Base-by-base conservation (phyloP, 2,888 invertebrate species). In the Iphiclides podalirius region DNA sequence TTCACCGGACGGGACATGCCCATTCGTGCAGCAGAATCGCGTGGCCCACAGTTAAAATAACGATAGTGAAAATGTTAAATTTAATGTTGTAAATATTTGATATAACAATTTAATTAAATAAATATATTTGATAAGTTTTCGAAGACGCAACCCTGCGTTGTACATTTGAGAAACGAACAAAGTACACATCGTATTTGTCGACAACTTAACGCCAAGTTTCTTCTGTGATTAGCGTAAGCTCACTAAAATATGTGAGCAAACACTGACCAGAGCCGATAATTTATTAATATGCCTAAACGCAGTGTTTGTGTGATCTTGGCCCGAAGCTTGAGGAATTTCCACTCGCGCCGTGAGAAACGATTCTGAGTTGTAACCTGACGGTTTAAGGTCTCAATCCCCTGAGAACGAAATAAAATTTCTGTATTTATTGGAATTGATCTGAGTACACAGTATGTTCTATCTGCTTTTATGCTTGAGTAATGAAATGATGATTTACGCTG, bases 171-270 rank as follows among this genome's bases (percentile, higher is more conserved):
- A 44, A 17, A 39, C 28, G 26, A 44, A 44, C 50, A 50, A 44
- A 40, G 39, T 33, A 34, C 43, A 42, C 59, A 59, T 53, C 48
- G 33, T 77, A 63, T 82, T 81, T 73, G 61, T 64, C 53, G 46
- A 69, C 65, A 61, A 75, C 72, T 81, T 80, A 79, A 67, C 75
- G 61, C 59, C 49, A 54, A 75, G 76, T 80, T 80, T 79, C 74
- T 69, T 69, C 63, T 58, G 54, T 70, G 58, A 71, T 82, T 83
- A 83, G 66, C 75, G 64, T 59, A 56, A 57, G 60, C 55, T 61
- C 66, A 75, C 81, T 82, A 82, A 81, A 79, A 80, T 67, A 61
- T 66, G 58, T 63, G 61, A 61, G 60, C 69, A 76, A 77, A 79
- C 68, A 70, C 45, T 50, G 58, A 59, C 57, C 58, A 53, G 56